Evolutionary conservation across 2,797 vertebrate species (phyloP).

Genomic region (Silurus lanzhouensis): DNA sequence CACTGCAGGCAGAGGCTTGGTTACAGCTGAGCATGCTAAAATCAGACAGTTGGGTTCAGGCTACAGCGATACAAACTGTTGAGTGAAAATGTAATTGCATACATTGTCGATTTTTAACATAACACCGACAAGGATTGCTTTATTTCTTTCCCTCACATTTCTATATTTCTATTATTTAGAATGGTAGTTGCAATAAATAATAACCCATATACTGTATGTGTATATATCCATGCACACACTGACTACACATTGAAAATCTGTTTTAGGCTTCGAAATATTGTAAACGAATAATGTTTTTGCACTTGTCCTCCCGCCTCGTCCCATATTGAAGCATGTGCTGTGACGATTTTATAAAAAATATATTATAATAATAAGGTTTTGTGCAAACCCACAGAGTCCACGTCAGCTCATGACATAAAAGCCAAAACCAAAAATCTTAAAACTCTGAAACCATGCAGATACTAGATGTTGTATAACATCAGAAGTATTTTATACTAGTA

Average conservation of each 20-base stretch:
- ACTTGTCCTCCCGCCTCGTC: no score
- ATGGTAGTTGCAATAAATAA: no score
- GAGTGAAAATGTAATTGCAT: background rate
- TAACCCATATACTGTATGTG: no score
- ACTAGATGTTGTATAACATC: no score
- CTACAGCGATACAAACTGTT: background rate
- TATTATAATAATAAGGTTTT: background rate
- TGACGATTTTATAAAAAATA: no score
- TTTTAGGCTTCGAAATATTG: no score
- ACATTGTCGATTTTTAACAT: background rate
- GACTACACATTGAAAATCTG: no score
- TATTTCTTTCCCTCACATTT: background rate
- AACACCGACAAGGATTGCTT: background rate
- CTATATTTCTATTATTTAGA: background rate
- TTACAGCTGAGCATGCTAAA: constrained; percentile 24
- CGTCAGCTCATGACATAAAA: background rate
- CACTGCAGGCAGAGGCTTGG: constrained; percentile 16
- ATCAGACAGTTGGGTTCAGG: background rate
- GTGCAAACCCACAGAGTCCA: background rate
- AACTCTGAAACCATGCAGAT: background rate
- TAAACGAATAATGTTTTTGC: no score
- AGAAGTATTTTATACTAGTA: no score
- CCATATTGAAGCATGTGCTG: no score
- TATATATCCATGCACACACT: no score
- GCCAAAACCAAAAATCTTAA: background rate